Evolutionary conservation across 1,140 invertebrate genomes (phyloP).

Genomic region (Eriosoma lanigerum): DNA sequence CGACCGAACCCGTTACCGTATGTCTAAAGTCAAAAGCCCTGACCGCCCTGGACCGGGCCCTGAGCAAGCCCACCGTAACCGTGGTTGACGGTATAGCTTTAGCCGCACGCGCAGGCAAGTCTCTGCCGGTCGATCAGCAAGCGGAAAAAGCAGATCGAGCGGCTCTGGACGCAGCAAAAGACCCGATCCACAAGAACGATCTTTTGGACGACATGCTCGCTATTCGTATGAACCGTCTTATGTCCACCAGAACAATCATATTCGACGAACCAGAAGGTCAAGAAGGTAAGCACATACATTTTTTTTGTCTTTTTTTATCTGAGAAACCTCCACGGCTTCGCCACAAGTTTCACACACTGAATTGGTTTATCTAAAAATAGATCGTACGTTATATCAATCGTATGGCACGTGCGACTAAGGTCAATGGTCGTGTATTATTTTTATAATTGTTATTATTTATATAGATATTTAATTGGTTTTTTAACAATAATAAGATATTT

Average conservation of each 20-base stretch:
- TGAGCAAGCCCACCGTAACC: not conserved
- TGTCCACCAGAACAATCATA: constrained; percentile 31
- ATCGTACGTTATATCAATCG: no score
- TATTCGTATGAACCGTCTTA: not conserved
- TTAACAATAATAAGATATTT: no score
- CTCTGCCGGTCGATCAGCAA: not conserved
- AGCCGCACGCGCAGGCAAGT: constrained; percentile 6
- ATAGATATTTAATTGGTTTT: no score
- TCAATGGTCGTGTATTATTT: no score
- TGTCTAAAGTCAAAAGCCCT: constrained; percentile 29
- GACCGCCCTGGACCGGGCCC: constrained; percentile 23
- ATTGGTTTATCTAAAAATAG: no score
- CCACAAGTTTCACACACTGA: no score
- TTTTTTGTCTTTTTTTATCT: no score
- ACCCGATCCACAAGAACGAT: not conserved
- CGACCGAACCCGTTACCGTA: not conserved
- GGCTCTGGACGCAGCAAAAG: not conserved
- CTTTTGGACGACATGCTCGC: constrained; percentile 41
- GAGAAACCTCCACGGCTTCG: no score
- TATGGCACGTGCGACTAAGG: no score
- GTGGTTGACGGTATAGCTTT: not conserved
- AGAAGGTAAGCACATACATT: constrained; percentile 27
- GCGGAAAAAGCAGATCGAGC: not conserved
- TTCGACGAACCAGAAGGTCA: not conserved
- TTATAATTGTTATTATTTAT: no score